phyloP scores from a whole-genome alignment of 2,888 invertebrate genomes.

The Tricholauxania praeusta region DNA sequence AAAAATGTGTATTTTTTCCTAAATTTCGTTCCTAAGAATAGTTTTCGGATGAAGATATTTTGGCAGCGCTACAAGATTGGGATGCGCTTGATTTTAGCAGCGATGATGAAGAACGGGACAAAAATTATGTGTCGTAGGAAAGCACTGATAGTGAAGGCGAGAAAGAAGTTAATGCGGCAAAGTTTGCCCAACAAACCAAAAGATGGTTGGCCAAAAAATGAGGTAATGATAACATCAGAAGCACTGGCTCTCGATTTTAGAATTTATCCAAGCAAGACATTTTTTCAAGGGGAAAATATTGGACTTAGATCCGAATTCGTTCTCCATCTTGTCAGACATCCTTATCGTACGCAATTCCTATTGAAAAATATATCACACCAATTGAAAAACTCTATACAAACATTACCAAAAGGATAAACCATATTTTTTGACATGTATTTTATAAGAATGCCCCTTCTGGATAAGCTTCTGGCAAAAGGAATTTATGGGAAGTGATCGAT shows the following conservation, averaged over 20 bases:
- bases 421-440: conserved; percentile 37
- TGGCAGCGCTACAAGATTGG: no score
- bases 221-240: conserved; percentile 34
- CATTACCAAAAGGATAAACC: conserved; percentile 27
- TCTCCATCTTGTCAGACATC: no score
- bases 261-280: conserved; percentile 35
- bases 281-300: conserved; percentile 33
- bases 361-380: no score
- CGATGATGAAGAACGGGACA: no score
- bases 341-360: no score
- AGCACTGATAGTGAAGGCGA: conserved; percentile 32
- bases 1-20: no score
- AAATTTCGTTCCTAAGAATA: no score
- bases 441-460: conserved; percentile 34
- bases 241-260: conserved; percentile 35
- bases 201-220: conserved; percentile 36
- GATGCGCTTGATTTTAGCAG: no score
- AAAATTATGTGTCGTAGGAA: no score
- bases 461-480: conserved; percentile 33
- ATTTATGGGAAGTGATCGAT: no score
- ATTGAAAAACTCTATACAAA: conserved; percentile 30
- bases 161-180: conserved; percentile 21
- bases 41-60: no score
- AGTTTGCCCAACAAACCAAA: conserved; percentile 4
- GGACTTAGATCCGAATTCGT: conserved; percentile 32